These are phyloP conservation scores for Drosophila nikananu DNA, from an alignment of 1,140 invertebrate species.

Conservation along the genomic window DNA sequence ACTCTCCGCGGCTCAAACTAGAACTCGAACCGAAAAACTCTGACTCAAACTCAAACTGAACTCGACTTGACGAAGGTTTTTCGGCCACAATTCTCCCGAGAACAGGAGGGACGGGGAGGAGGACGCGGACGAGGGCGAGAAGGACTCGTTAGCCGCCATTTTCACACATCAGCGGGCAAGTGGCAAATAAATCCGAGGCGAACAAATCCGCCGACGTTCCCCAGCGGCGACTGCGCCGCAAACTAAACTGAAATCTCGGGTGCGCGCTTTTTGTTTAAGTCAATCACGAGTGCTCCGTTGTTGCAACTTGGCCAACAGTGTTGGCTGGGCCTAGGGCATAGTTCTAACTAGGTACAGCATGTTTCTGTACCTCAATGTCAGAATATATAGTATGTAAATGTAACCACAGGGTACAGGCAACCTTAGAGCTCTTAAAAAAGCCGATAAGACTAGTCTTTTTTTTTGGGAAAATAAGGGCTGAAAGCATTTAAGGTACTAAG, in stretches of 20 bases:
- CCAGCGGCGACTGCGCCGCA: constrained; percentile 79
- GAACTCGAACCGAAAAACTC: constrained; percentile 27
- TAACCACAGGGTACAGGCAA: not conserved
- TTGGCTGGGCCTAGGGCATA: not conserved
- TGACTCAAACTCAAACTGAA: constrained; percentile 36
- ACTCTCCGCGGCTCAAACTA: constrained; percentile 41
- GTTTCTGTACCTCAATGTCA: not conserved
- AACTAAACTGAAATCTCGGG: constrained; percentile 78
- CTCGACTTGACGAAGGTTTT: constrained; percentile 74
- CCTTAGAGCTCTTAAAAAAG: not conserved
- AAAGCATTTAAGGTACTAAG: too few species aligned
- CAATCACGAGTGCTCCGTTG: constrained; percentile 81
- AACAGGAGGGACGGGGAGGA: not conserved
- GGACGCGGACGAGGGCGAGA: constrained; percentile 16
- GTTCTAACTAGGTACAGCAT: not conserved
- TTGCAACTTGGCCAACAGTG: constrained; percentile 47
- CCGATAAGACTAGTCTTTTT: not conserved
- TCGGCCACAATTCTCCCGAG: constrained; percentile 34
- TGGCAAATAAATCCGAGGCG: constrained; percentile 73
- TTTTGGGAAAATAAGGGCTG: not conserved
- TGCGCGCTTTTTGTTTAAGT: constrained; percentile 83
- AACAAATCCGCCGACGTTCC: constrained; percentile 58
- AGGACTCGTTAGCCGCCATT: constrained; percentile 72
- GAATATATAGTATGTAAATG: not conserved
- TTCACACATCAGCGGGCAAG: constrained; percentile 79